phyloP scores from a whole-genome alignment of 2,113 vertebrate species.

The Hydrolagus affinis region DNA sequence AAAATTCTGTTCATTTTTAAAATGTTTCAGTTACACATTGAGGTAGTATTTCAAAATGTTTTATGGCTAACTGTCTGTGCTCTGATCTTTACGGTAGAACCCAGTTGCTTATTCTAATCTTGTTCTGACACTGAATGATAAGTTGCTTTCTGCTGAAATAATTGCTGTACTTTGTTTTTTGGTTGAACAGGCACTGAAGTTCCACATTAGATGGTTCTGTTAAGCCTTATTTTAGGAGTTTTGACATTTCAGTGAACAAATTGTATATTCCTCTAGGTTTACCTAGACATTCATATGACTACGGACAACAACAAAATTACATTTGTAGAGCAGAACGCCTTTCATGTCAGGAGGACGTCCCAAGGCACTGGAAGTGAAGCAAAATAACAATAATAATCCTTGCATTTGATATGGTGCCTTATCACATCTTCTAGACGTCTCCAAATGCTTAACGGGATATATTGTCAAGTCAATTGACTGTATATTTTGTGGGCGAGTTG shows the following conservation, averaged over 20 bases:
- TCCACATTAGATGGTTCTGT: not conserved
- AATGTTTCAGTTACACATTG: not conserved
- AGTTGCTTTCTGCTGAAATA: not conserved
- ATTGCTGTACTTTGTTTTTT: not conserved
- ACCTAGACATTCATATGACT: too few relatives aligned
- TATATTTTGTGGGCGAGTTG: too few relatives aligned
- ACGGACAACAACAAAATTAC: too few relatives aligned
- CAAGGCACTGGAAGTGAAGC: too few relatives aligned
- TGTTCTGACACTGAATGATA: not conserved
- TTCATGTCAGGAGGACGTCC: too few relatives aligned
- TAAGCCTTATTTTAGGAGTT: not conserved
- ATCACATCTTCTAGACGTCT: too few relatives aligned
- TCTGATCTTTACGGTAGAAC: conserved; percentile 1
- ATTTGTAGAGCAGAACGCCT: too few relatives aligned
- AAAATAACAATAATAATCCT: too few relatives aligned
- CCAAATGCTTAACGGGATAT: too few relatives aligned
- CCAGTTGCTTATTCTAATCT: conserved; percentile 1
- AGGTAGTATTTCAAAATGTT: not conserved
- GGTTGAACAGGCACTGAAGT: not conserved
- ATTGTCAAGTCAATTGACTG: too few relatives aligned
- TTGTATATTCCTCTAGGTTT: not conserved
- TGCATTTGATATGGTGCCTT: too few relatives aligned
- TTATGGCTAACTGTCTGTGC: not conserved
- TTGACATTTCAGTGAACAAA: not conserved
- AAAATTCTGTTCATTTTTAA: not conserved